Percentiles rank a stretch among this genome's conserved stretches.
Conservation (phyloP, 92 coral and sea anemone species). For the Parazoanthus atlanticus region DNA sequence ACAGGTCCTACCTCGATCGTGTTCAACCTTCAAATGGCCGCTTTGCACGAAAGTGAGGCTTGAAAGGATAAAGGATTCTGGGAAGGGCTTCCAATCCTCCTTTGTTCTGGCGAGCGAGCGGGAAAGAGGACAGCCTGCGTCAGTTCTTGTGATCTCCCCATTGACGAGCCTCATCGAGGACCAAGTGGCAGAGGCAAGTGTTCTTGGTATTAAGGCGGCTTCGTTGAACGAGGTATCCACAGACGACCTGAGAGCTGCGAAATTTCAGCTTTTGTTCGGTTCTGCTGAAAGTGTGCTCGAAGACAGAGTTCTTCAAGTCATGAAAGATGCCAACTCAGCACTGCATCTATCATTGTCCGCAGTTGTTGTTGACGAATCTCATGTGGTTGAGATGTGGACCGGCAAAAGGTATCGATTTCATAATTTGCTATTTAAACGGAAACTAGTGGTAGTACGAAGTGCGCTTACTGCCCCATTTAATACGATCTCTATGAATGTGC, state of each 20-base stretch:
- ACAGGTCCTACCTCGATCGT: too few species aligned
- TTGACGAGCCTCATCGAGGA: slow-evolving; percentile 21
- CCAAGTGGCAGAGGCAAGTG: too few species aligned
- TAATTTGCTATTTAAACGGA: too few species aligned
- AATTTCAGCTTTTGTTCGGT: slow-evolving; percentile 30
- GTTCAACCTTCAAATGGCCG: too few species aligned
- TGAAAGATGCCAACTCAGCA: slow-evolving; percentile 2
- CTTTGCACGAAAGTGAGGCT: too few species aligned
- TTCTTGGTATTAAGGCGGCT: too few species aligned
- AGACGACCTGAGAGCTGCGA: slow-evolving; percentile 1
- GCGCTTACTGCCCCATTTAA: too few species aligned
- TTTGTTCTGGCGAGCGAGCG: slow-evolving; percentile 25
- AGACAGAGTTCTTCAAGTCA: background rate
- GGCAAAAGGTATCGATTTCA: slow-evolving; percentile 24
- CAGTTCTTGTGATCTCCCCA: slow-evolving; percentile 30
- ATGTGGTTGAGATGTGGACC: slow-evolving; percentile 35
- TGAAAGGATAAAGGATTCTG: too few species aligned
- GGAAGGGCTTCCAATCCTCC: too few species aligned
- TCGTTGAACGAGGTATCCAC: too few species aligned
- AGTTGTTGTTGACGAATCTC: slow-evolving; percentile 19
- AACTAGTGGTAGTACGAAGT: too few species aligned
- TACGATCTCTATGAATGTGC: too few species aligned
- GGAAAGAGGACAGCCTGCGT: slow-evolving; percentile 2
- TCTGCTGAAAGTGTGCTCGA: slow-evolving; percentile 11
- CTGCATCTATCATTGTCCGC: slow-evolving; percentile 17